Conservation (phyloP, 1,140 invertebrate species). For the Cyclargus thomasi region DNA sequence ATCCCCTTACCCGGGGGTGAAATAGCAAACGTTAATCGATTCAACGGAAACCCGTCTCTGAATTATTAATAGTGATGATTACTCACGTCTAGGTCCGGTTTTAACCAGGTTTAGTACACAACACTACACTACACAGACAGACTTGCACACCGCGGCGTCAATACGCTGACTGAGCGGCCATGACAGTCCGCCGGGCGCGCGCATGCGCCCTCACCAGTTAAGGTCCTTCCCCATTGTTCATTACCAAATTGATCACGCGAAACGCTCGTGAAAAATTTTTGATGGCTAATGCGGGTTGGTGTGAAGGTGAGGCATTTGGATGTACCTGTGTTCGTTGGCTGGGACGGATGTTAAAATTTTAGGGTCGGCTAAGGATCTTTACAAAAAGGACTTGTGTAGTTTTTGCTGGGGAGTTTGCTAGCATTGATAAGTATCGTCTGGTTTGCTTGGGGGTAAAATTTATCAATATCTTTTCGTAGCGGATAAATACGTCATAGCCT, state of each 20-base stretch:
- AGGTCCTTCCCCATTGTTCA: conserved; percentile 66
- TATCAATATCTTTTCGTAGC: too few species aligned
- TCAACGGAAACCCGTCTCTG: background rate
- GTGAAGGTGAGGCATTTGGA: background rate
- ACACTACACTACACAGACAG: background rate
- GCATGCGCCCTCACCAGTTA: conserved; percentile 56
- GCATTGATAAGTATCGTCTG: too few species aligned
- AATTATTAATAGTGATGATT: background rate
- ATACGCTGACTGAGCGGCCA: conserved; percentile 66
- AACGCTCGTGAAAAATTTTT: conserved; percentile 53
- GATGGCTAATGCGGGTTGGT: conserved; percentile 30
- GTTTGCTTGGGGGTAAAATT: too few species aligned
- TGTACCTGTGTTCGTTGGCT: too few species aligned
- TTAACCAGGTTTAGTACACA: background rate
- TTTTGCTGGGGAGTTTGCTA: too few species aligned
- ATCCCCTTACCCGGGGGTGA: background rate
- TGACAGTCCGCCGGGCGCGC: conserved; percentile 56
- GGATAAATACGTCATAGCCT: too few species aligned
- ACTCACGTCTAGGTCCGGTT: background rate
- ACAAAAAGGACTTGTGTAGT: too few species aligned
- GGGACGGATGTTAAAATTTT: too few species aligned
- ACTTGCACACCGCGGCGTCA: conserved; percentile 43
- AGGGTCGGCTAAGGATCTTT: too few species aligned
- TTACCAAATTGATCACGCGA: conserved; percentile 55
- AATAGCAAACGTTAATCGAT: background rate